phyloP scores from a whole-genome alignment of 2,113 vertebrate genomes.

The Mixornis gularis region DNA sequence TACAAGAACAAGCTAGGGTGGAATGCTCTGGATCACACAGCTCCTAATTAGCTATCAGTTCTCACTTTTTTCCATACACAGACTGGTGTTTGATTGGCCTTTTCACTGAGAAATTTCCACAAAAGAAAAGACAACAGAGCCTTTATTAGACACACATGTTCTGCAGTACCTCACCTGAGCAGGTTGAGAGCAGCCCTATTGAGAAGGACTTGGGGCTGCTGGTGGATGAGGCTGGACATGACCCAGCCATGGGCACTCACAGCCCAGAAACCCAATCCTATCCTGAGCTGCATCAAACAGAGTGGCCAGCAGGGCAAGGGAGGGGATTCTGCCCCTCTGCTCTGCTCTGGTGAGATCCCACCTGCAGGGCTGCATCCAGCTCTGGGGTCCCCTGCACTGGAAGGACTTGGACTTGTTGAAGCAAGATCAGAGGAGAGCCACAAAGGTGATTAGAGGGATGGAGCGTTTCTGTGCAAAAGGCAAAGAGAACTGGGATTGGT shows the following conservation, averaged over 20 bases:
- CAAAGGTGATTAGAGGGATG: background rate
- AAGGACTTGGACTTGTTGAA: too few species aligned
- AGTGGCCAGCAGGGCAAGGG: accelerated
- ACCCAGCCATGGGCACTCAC: background rate
- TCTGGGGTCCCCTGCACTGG: background rate
- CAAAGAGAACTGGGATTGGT: background rate
- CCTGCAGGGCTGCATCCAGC: background rate
- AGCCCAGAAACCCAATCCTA: background rate
- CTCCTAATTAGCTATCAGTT: background rate
- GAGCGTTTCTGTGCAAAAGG: background rate
- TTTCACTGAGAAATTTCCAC: background rate
- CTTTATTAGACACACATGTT: background rate
- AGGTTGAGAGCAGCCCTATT: accelerated
- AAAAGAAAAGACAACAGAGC: background rate
- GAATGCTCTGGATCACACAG: accelerated
- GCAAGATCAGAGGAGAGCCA: accelerated
- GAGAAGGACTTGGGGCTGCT: too few species aligned
- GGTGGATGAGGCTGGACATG: background rate
- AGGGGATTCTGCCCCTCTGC: background rate
- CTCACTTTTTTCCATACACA: background rate
- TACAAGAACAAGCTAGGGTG: accelerated
- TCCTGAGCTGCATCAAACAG: background rate
- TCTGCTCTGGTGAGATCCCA: background rate
- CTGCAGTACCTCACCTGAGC: background rate
- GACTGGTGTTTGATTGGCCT: background rate